phyloP scores from a whole-genome alignment of 2,797 vertebrate species.

The Luscinia luscinia region DNA sequence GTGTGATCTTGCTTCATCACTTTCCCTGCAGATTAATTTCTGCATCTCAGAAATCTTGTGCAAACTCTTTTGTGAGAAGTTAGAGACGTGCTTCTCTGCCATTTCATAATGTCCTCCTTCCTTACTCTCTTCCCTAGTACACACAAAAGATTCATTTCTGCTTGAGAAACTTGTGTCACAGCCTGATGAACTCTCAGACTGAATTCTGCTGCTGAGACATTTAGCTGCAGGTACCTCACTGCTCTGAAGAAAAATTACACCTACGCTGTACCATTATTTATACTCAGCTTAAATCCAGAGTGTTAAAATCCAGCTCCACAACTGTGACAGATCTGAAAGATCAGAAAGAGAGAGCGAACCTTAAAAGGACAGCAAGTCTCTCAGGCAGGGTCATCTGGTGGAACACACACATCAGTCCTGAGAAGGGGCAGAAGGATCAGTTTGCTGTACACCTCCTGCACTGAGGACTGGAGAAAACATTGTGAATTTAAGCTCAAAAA shows the following conservation, averaged over 20 bases:
- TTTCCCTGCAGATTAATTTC: background rate
- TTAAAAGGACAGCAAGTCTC: background rate
- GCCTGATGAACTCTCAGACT: background rate
- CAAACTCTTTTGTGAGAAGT: background rate
- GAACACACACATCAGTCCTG: background rate
- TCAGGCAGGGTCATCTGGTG: background rate
- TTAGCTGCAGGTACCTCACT: background rate
- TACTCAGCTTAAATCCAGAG: background rate
- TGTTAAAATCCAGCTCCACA: background rate
- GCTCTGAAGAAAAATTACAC: background rate
- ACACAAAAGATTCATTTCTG: background rate
- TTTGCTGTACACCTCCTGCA: background rate
- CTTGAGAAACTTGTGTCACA: background rate
- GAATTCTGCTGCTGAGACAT: background rate
- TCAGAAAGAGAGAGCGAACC: background rate
- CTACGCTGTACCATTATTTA: fast-evolving
- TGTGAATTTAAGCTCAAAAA: background rate
- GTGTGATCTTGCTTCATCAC: background rate
- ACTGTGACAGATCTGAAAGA: background rate
- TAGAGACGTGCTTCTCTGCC: background rate
- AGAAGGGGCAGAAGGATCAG: background rate
- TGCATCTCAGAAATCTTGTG: background rate
- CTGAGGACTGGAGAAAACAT: background rate
- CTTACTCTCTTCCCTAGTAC: background rate
- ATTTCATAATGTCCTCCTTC: background rate